phyloP scores from a whole-genome alignment of 1,140 invertebrate genomes.

The Mylabris phalerata region DNA sequence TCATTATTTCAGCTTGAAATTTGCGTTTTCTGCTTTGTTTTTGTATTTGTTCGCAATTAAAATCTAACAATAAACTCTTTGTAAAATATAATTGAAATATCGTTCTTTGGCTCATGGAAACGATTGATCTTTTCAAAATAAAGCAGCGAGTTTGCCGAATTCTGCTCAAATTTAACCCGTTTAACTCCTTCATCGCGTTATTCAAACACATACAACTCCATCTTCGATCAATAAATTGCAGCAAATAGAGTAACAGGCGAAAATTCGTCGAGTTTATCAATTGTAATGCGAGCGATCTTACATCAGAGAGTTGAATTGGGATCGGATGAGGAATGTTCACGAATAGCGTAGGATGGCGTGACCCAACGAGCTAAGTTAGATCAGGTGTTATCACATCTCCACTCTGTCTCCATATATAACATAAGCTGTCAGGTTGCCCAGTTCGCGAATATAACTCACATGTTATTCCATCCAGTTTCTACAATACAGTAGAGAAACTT shows the following conservation, averaged over 20 bases:
- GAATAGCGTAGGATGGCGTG: constrained; percentile 21
- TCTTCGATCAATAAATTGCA: no score
- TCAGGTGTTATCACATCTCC: constrained; percentile 35
- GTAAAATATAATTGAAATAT: constrained; percentile 12
- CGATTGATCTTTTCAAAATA: constrained; percentile 14
- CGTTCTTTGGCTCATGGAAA: constrained; percentile 10
- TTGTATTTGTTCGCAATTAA: constrained; percentile 13
- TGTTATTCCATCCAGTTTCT: constrained; percentile 11
- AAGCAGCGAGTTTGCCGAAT: constrained; percentile 10
- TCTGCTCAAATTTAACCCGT: constrained; percentile 4
- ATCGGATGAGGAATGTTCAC: no score
- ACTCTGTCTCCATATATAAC: constrained; percentile 35
- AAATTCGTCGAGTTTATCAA: no score
- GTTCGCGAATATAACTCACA: constrained; percentile 24
- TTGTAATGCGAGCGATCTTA: no score
- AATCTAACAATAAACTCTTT: constrained; percentile 12
- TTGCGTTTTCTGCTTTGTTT: constrained; percentile 4
- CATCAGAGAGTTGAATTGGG: no score
- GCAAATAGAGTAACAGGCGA: no score
- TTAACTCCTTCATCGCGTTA: no score
- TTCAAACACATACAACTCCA: no score
- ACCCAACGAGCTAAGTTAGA: constrained; percentile 25
- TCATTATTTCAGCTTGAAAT: background rate
- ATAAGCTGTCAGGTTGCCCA: constrained; percentile 12
- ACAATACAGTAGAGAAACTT: constrained; percentile 2